Base-by-base conservation (phyloP, 2,888 invertebrate genomes). In the Heliconius charithonia region DNA sequence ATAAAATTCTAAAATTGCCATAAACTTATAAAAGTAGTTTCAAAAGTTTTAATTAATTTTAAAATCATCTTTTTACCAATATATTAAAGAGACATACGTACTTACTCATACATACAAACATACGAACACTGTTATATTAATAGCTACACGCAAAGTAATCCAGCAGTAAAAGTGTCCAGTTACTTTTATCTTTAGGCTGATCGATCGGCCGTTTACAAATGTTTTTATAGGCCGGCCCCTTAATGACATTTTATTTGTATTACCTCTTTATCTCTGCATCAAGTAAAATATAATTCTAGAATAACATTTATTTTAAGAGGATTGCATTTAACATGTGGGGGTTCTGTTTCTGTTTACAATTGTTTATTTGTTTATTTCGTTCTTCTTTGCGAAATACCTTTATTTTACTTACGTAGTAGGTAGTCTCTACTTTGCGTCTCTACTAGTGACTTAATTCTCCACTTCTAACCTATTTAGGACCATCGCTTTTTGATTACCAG, bases 171-270 rank as follows among this genome's bases (percentile, higher is more conserved):
- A 88, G 86, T 87, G 85, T 91, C 87, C 78, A 83, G 87, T 91
- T 91, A 87, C 91, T 87, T 89, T 90, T 90, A 88, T 88, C 86
- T 88, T 84, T 27, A 13, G 86, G 86, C 86, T 81, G 87, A 85
- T 85, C 83, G 80, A 81, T 84, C 82, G 83, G 85, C 86, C 85
- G 87, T 89, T 89, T 86, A 87, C 84, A 86, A 88, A 87, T 86
- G 86, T 89, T 89, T 89, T 87, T 86, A 86, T 88, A 87, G 85
- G 86, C 83, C 83, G 69, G 79, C 75, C 83, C 84, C 85, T 86
- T 84, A 80, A 81, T 80, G 79, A 85, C 79, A 77, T 82, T 76
- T 80, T 78, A 73, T 79, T 79, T 82, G 76, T 81, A 81, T 82
- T 81, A 78, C 67, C 71, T n/a, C 37, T 72, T 81, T 79, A 79